Evolutionary conservation across 2,113 vertebrate genomes (phyloP), one percentile per base, ranked within the genome.

Genomic region (Brachionichthys hirsutus): DNA sequence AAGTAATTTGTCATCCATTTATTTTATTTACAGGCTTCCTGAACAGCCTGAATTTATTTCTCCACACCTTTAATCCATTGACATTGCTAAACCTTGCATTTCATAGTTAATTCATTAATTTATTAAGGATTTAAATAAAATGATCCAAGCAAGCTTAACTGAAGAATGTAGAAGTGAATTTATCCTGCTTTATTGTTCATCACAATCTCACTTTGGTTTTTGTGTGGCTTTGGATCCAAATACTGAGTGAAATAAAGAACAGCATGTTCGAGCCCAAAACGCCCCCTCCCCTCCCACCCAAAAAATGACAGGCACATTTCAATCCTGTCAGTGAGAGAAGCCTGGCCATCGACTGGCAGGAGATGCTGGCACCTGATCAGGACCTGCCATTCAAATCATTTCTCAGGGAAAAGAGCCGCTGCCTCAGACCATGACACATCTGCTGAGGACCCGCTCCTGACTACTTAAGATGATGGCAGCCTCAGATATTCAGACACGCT

Each of bases 241-340:
- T 41, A 43, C 43, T 3, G 50, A 72, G 57, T 52, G 55, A 64
- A 74, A 53, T 74, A 78, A 82, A 74, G 66, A 86, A 78, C 77
- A 81, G 77, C 78, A 76, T 77, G 70, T 75, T 74, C 47, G 3
- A 80, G 77, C 51, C 67, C 70, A 63, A 78, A n/a, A 81, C 51
- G 36, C 73, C 64, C 52, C 61, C 61, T 48, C 53, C 58, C 70
- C 71, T 77, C 82, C 70, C 62, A 79, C 78, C 66, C 56, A 65
- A 71, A 74, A 80, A 76, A 75, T 88, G 78, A 88, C 86, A 84
- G 80, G 83, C 77, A 87, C 83, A 86, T 82, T 83, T 86, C 80
- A 86, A 78, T 81, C 86, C 77, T 87, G 75, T 73, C 69, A 87
- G 68, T 49, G 81, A 84, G 70, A 83, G 77, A 52, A 63, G 73